Base-by-base conservation (phyloP, 2,113 vertebrate species). In the Morphnarchus princeps region DNA sequence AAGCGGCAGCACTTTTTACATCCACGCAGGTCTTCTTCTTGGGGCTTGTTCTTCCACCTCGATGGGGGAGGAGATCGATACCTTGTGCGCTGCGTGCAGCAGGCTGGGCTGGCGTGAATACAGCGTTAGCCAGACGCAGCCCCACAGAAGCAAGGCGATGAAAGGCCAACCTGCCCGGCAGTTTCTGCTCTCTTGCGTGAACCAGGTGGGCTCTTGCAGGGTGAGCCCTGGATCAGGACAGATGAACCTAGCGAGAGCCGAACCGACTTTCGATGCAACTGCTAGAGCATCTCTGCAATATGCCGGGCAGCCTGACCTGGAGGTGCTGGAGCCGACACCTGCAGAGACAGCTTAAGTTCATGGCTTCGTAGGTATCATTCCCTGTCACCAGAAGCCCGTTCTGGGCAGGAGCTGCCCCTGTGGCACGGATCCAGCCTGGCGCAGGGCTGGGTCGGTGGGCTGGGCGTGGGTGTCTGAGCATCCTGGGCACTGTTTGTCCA, bases 371-470 rank as follows among this genome's bases (percentile, higher is more conserved):
- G 9, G 19, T 66, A 4, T 34, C 0, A 0, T 25, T 29, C 10
- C 8, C 14, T 24, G 29, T 13, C 67, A 38, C n/a, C 28, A 0
- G 1, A 59, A 66, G 29, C 8, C 26, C 24, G 11, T 45, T 19
- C 40, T 50, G 24, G 16, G 19, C 32, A 36, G 57, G 42, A 54
- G 12, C 20, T 82, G 36, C 17, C 26, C 11, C 45, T 17, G 16
- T 20, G 22, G 38, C 18, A 49, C 0, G 1, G 34, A 52, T 32
- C 21, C 38, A 20, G 24, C 6, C 4, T 0, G 2, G 24, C 18
- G 15, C 29, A 42, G 25, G 36, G 25, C 77, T 47, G n/a, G 26
- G 11, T 21, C 0, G 0, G 18, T 42, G 63, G 38, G 21, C 21
- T 77, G 2, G 0, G 5, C 1, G 0, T 7, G 28, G 32, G 4